Evolutionary conservation across 37 sponge, comb jelly and placozoan genomes (phyloP).

Genomic region (Ephydatia muelleri): DNA sequence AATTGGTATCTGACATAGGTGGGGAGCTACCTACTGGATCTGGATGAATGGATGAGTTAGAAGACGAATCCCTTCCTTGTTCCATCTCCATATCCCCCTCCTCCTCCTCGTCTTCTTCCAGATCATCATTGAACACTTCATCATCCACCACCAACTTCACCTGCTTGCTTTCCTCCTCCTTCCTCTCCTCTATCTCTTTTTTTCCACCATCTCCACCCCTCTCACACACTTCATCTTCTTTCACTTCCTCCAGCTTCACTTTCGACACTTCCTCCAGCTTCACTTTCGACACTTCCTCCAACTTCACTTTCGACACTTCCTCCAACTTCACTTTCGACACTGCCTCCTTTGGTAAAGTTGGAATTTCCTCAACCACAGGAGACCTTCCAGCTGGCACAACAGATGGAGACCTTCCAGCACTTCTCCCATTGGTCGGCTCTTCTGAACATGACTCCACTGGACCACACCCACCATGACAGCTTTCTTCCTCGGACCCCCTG

Average conservation of each 20-base stretch:
- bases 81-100: background rate
- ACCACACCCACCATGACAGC: background rate
- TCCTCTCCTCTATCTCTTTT: background rate
- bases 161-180: constrained; percentile 19
- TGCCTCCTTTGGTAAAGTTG: background rate
- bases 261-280: background rate
- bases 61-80: background rate
- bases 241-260: background rate
- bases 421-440: background rate
- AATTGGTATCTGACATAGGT: background rate
- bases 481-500: background rate
- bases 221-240: background rate
- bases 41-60: background rate
- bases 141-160: background rate
- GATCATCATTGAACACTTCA: background rate
- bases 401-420: background rate
- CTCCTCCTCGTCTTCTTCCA: background rate
- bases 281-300: constrained; percentile 16
- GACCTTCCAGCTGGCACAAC: background rate
- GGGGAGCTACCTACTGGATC: background rate
- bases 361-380: background rate
- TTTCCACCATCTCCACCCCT: background rate
- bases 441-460: background rate
- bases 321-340: constrained; percentile 2
- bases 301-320: background rate